Conservation (phyloP, 1,140 invertebrate species). For the Phortica variegata region DNA sequence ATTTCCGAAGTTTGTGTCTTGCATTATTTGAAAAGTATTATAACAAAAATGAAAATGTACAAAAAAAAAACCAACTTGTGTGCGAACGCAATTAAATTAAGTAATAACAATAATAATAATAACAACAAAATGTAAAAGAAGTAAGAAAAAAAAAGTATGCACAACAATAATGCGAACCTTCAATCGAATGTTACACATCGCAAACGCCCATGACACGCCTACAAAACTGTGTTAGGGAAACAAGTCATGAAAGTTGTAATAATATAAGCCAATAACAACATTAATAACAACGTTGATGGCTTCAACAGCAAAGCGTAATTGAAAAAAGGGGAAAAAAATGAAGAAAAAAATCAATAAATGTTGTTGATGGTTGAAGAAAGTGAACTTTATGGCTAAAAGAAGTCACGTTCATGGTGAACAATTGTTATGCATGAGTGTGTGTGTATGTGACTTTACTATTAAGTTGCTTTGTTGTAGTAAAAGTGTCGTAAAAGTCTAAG, state of each 20-base stretch:
- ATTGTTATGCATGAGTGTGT: background rate
- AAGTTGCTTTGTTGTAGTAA: background rate
- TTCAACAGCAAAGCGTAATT: constrained; percentile 19
- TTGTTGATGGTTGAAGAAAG: constrained; percentile 29
- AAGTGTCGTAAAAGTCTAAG: background rate
- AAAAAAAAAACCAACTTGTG: no score
- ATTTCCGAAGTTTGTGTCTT: constrained; percentile 48
- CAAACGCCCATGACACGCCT: constrained; percentile 16
- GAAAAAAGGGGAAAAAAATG: constrained; percentile 21
- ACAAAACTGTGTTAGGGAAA: constrained; percentile 11
- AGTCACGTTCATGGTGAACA: constrained; percentile 35
- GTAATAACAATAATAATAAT: constrained; percentile 23
- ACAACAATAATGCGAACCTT: constrained; percentile 8
- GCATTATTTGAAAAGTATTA: no score
- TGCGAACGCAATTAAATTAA: no score
- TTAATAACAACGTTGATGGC: constrained; percentile 7
- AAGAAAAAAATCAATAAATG: constrained; percentile 18
- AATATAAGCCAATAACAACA: background rate
- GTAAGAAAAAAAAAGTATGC: background rate
- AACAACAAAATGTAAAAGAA: background rate
- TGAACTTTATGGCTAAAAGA: constrained; percentile 26
- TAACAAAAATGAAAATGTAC: no score
- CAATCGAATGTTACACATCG: background rate
- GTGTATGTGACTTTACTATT: background rate
- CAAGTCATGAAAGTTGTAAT: constrained; percentile 11